Percentiles rank a stretch among this genome's conserved stretches.
These are phyloP conservation scores for Pangasius djambal DNA, from an alignment of 2,797 vertebrate species.

Conservation along the genomic window DNA sequence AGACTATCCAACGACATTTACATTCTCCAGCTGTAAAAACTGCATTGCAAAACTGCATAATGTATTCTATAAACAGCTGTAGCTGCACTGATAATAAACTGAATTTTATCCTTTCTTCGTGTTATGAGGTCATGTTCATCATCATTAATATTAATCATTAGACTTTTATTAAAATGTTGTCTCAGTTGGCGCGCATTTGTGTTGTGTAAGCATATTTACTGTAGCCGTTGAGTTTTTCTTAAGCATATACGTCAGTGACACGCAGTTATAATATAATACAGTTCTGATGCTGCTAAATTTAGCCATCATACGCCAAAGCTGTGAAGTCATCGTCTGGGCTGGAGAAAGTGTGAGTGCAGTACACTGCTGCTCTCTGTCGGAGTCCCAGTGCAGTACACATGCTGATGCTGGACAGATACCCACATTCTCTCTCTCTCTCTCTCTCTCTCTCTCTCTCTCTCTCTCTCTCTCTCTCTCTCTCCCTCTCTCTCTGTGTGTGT, in stretches of 20 bases:
- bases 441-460: too few species aligned
- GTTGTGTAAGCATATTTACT: background rate
- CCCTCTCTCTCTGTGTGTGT: background rate
- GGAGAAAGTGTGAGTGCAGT: conserved; percentile 6
- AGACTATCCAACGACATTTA: background rate
- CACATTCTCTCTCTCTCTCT: too few species aligned
- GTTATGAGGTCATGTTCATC: background rate
- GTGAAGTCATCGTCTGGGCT: conserved; percentile 4
- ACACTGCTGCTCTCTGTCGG: conserved; percentile 73
- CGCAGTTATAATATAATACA: background rate
- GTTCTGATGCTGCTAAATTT: conserved; percentile 28
- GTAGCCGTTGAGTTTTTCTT: background rate
- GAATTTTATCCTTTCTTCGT: background rate
- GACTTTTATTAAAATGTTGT: background rate
- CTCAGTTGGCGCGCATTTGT: background rate
- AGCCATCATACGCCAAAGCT: background rate
- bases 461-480: too few species aligned
- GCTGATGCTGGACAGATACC: background rate
- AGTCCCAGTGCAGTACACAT: background rate
- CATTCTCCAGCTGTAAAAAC: background rate
- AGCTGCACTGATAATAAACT: background rate
- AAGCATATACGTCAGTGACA: background rate
- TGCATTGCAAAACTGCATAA: background rate
- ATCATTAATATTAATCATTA: background rate
- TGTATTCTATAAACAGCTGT: background rate